phyloP scores from a whole-genome alignment of 2,888 invertebrate genomes.

The Lucinisca nassula region DNA sequence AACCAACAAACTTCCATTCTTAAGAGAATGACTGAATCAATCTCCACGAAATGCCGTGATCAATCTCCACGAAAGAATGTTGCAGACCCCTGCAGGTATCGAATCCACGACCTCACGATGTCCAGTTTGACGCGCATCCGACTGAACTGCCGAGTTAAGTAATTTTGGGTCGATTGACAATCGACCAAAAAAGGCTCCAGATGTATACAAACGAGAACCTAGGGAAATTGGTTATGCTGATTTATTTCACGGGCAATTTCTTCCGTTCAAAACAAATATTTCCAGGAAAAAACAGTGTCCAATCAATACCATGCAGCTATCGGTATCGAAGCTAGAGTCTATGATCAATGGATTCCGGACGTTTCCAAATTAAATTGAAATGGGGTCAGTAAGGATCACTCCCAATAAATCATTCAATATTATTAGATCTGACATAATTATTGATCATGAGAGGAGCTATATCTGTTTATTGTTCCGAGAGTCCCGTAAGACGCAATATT shows the following conservation, averaged over 20 bases:
- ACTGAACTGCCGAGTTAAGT: too few relatives aligned
- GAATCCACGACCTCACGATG: too few relatives aligned
- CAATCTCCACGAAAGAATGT: too few relatives aligned
- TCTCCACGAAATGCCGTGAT: too few relatives aligned
- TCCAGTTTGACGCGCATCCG: too few relatives aligned
- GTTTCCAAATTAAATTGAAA: conserved; percentile 37
- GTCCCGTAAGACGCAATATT: background rate
- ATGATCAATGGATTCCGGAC: conserved; percentile 5
- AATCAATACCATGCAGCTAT: background rate
- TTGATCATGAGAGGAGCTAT: background rate
- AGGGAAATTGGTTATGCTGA: too few relatives aligned
- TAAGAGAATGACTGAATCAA: too few relatives aligned
- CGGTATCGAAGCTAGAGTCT: background rate
- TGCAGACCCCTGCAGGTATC: too few relatives aligned
- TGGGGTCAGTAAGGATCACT: conserved; percentile 41
- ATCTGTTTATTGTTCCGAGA: background rate
- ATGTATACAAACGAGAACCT: too few relatives aligned
- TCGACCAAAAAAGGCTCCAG: too few relatives aligned
- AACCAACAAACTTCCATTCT: too few relatives aligned
- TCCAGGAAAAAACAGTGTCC: background rate
- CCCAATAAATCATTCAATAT: conserved; percentile 44
- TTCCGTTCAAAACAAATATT: background rate
- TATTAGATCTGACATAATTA: conserved; percentile 11
- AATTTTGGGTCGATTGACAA: too few relatives aligned
- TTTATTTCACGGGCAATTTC: background rate